phyloP scores from a whole-genome alignment of 2,888 invertebrate genomes.

The Cinara cedri region DNA sequence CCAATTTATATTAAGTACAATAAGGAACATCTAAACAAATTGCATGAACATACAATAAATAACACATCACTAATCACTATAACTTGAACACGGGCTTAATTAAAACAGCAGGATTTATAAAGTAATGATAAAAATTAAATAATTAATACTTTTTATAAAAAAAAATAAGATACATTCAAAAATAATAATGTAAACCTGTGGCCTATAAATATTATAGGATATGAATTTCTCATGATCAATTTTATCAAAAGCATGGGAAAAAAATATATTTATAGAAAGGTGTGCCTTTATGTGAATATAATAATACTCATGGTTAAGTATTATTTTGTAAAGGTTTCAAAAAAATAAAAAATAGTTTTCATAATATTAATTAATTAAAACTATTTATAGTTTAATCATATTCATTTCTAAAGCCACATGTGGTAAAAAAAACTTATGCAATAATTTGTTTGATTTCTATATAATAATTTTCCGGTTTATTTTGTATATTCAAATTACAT shows the following conservation, averaged over 20 bases:
- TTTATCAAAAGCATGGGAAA: neutral
- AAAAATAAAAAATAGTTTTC: conserved; percentile 8
- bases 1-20: conserved; percentile 19
- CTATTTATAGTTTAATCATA: conserved; percentile 18
- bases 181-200: too few relatives aligned
- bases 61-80: neutral
- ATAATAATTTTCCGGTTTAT: neutral
- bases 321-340: neutral
- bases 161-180: too few relatives aligned
- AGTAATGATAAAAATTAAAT: too few relatives aligned
- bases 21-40: conserved; percentile 26
- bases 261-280: neutral
- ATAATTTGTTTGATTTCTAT: neutral
- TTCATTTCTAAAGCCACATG: conserved; percentile 14
- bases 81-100: conserved; percentile 25
- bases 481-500: neutral
- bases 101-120: too few relatives aligned
- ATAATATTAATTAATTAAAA: conserved; percentile 16
- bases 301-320: too few relatives aligned
- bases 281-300: too few relatives aligned
- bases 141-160: too few relatives aligned
- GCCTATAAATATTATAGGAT: neutral
- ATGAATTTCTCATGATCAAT: conserved; percentile 16
- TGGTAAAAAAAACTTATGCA: neutral
- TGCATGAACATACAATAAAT: neutral